phyloP scores from a whole-genome alignment of 2,797 vertebrate genomes.

The Etheostoma nigrum region DNA sequence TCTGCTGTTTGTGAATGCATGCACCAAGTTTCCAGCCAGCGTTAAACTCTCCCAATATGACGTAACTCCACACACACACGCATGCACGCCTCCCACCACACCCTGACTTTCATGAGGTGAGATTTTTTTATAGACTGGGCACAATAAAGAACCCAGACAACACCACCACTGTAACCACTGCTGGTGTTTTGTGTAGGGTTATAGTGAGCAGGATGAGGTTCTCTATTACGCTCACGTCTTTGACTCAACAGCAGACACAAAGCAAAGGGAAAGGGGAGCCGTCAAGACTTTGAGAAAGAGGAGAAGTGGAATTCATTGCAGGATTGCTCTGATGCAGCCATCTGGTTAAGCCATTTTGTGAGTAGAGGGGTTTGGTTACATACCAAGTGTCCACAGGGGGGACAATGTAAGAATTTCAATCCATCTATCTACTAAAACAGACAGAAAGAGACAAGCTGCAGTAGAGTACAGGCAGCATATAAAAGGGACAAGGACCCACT shows the following conservation, averaged over 20 bases:
- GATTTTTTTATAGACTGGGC: slow-evolving; percentile 55
- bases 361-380: slow-evolving; percentile 67
- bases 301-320: slow-evolving; percentile 64
- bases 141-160: slow-evolving; percentile 43
- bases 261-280: slow-evolving; percentile 64
- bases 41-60: slow-evolving; percentile 43
- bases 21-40: slow-evolving; percentile 34
- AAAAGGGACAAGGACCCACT: slow-evolving; percentile 6
- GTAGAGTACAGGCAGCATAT: slow-evolving; percentile 26
- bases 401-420: slow-evolving; percentile 59
- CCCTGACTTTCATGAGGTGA: slow-evolving; percentile 59
- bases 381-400: slow-evolving; percentile 50
- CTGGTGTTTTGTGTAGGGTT: slow-evolving; percentile 32
- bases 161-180: slow-evolving; percentile 25
- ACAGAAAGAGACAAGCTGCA: slow-evolving; percentile 35
- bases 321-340: slow-evolving; percentile 64
- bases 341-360: slow-evolving; percentile 78
- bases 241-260: slow-evolving; percentile 49
- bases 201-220: slow-evolving; percentile 36
- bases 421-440: slow-evolving; percentile 40
- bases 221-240: slow-evolving; percentile 39
- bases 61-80: slow-evolving; percentile 28
- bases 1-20: slow-evolving; percentile 28
- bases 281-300: slow-evolving; percentile 48
- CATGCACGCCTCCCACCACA: slow-evolving; percentile 28